Evolutionary conservation across 1,140 invertebrate genomes (phyloP), one percentile per base, ranked within the genome.

Genomic region (Manduca sexta): DNA sequence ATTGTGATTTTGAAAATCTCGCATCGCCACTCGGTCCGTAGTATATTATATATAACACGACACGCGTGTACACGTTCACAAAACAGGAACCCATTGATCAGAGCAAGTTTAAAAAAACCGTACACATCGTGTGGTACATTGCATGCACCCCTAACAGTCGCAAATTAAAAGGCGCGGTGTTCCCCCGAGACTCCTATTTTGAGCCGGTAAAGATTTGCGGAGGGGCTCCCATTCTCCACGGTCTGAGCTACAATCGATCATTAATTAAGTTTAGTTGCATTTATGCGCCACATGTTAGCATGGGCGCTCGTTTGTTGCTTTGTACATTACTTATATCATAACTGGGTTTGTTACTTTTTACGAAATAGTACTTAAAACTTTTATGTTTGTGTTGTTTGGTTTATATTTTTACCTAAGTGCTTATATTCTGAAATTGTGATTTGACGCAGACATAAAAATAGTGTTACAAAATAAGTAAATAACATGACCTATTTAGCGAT

Each of bases 231-330:
- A 56, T 65, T 68, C 63, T 60, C 60, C 62, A 70, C 50, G 66
- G 66, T 69, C 64, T 64, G 69, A 65, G 64, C 64, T 71, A 69
- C 67, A 78, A 84, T 84, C 78, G 72, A 81, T 79, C 74, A 79
- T 82, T 84, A 84, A 84, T 84, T 81, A 81, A 69, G 69, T 79
- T 80, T 75, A 70, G 69, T 69, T 69, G 74, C 74, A 80, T 77
- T 82, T 77, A 77, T 64, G 58, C 62, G 64, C 76, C 81, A 84
- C 76, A 82, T 82, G 81, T 81, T 70, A 53, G 64, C 21, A 18
- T 45, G 45, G 52, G 40, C 45, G 15, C 4, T 8, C 21, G 21
- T 26, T 26, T 26, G 21, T 26, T 26, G 8, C 21, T 26, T 8
- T 8, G 21, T 8, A 26, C 21, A 8, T 26, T 26, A 26, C 21